Conservation (phyloP, 1,140 invertebrate species). For the Pseudoatta argentina region DNA sequence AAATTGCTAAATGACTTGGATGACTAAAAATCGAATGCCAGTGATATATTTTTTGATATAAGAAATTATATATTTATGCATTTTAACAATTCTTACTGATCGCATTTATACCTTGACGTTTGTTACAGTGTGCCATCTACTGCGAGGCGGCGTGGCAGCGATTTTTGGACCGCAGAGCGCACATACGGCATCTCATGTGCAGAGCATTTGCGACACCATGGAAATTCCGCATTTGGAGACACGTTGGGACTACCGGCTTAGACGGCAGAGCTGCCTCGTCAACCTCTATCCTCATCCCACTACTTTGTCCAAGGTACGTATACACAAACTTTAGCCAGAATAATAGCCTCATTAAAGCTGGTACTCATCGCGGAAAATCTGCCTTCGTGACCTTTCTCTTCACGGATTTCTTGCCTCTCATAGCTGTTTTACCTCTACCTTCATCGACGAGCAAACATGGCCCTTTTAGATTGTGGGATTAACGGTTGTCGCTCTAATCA, state of each 20-base stretch:
- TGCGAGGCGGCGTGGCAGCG: conserved; percentile 95
- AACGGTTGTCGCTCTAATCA: conserved; percentile 23
- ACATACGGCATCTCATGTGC: conserved; percentile 96
- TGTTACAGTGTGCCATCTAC: conserved; percentile 94
- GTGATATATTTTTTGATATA: not conserved
- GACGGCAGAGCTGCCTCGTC: conserved; percentile 95
- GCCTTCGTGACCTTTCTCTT: not conserved
- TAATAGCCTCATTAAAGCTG: conserved; percentile 67
- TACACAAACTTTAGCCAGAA: conserved; percentile 59
- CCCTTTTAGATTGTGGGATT: not conserved
- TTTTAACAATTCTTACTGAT: not conserved
- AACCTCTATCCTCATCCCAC: conserved; percentile 97
- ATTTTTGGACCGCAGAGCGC: conserved; percentile 97
- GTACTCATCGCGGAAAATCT: conserved; percentile 46
- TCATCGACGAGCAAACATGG: conserved; percentile 17
- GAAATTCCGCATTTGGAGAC: conserved; percentile 98
- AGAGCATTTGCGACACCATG: conserved; percentile 98
- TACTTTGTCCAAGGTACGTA: conserved; percentile 93
- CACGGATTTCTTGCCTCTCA: conserved; percentile 26
- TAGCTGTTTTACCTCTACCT: conserved; percentile 3
- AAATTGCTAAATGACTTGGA: not conserved
- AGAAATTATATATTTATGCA: not conserved
- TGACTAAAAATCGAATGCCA: not conserved
- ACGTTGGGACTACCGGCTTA: conserved; percentile 95
- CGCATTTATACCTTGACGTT: not conserved